Evolutionary conservation across 2,797 vertebrate species (phyloP).

Genomic region (Propithecus deckenii): DNA sequence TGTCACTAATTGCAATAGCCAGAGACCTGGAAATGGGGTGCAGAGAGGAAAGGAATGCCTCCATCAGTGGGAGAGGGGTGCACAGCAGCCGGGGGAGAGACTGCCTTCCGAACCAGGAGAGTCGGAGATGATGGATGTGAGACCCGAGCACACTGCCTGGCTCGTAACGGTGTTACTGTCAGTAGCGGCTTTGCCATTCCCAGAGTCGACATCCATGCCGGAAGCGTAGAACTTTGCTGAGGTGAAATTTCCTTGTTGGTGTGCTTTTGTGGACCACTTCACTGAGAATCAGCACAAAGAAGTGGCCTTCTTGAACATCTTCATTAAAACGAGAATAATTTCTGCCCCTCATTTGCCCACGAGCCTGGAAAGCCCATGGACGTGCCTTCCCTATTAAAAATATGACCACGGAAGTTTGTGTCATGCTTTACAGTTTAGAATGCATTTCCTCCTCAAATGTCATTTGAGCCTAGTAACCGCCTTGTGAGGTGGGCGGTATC

Average conservation of each 20-base stretch:
- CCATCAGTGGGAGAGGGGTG: not conserved
- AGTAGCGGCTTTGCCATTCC: not conserved
- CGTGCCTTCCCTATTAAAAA: not conserved
- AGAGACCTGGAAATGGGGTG: not conserved
- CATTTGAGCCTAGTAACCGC: not conserved
- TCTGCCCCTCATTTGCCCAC: not conserved
- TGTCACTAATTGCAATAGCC: not conserved
- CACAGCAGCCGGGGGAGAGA: not conserved
- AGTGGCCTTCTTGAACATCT: not conserved
- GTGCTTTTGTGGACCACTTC: not conserved
- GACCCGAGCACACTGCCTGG: not conserved
- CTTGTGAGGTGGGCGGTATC: not conserved
- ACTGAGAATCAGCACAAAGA: not conserved
- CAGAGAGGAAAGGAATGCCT: not conserved
- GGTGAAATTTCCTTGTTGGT: not conserved
- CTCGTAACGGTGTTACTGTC: not conserved
- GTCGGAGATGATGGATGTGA: not conserved
- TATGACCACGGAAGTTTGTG: not conserved
- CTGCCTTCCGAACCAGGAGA: not conserved
- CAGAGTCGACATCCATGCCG: not conserved
- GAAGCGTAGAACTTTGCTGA: not conserved
- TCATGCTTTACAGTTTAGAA: not conserved
- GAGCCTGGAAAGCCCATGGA: not conserved
- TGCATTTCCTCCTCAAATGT: not conserved
- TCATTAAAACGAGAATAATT: not conserved